These are phyloP conservation scores for Phalloptychus januarius DNA, from an alignment of 2,797 vertebrate species.

Conservation along the genomic window DNA sequence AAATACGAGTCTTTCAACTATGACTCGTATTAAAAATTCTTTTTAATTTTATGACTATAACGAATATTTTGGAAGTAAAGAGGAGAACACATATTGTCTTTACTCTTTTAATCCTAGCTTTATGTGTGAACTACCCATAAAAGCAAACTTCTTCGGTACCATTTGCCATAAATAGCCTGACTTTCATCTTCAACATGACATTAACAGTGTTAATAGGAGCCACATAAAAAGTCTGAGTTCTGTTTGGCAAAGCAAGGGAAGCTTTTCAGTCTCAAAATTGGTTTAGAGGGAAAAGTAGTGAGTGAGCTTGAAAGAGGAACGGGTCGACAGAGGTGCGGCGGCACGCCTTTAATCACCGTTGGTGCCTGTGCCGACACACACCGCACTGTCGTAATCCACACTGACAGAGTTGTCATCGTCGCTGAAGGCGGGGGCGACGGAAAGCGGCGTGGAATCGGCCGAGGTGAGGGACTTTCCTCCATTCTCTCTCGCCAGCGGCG, in stretches of 20 bases:
- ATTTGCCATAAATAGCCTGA: constrained; percentile 23
- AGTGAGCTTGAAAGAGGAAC: constrained; percentile 61
- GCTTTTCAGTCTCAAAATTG: constrained; percentile 68
- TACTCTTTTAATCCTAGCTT: background rate
- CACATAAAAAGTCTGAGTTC: constrained; percentile 41
- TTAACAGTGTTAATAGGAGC: constrained; percentile 30
- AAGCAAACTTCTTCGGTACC: constrained; percentile 20
- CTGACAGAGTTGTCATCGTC: constrained; percentile 80
- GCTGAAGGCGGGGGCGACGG: constrained; percentile 59
- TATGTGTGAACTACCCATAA: constrained; percentile 18
- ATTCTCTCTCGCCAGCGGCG: constrained; percentile 62
- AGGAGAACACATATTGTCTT: constrained; percentile 44
- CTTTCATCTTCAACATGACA: constrained; percentile 56
- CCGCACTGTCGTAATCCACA: constrained; percentile 74
- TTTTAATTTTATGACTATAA: background rate
- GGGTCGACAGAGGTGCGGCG: constrained; percentile 60
- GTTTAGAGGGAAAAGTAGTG: constrained; percentile 64
- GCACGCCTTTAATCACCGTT: constrained; percentile 62
- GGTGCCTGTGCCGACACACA: constrained; percentile 52
- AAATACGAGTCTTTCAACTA: background rate
- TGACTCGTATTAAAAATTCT: too few relatives aligned
- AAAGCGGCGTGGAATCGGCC: constrained; percentile 42
- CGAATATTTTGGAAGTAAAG: constrained; percentile 10
- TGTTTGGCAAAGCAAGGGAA: constrained; percentile 58
- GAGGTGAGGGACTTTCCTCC: constrained; percentile 65